A percentile compares a stretch with the other conserved stretches of the same genome.
Evolutionary conservation across 2,113 vertebrate genomes (phyloP).

Genomic region (Brevimyrus niger): DNA sequence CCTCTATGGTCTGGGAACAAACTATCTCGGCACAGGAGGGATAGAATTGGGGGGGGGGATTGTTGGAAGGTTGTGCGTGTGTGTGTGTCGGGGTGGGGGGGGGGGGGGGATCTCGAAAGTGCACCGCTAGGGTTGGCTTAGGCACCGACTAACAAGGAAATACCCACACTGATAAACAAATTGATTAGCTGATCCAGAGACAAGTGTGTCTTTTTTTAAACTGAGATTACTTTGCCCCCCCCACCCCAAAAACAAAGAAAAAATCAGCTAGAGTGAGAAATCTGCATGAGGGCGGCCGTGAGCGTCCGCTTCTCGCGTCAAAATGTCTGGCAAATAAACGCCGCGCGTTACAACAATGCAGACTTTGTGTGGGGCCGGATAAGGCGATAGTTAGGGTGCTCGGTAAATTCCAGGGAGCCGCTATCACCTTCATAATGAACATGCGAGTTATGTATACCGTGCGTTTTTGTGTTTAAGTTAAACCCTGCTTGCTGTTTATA

Average conservation of each 20-base stretch:
- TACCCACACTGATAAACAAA: constrained; percentile 45
- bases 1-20: constrained; percentile 56
- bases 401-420: background rate
- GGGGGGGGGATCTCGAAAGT: constrained; percentile 41
- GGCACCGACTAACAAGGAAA: constrained; percentile 41
- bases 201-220: constrained; percentile 8
- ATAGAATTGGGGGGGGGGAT: constrained; percentile 22
- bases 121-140: constrained; percentile 31
- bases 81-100: constrained; percentile 35
- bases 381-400: background rate
- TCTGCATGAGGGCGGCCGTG: background rate
- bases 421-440: background rate
- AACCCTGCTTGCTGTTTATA: background rate
- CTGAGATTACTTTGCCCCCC: constrained; percentile 6
- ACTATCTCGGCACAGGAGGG: constrained; percentile 36
- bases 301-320: background rate
- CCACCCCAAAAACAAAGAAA: background rate
- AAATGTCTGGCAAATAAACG: background rate
- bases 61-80: background rate
- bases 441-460: background rate
- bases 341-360: background rate
- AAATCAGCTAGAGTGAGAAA: background rate
- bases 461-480: background rate
- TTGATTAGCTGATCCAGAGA: constrained; percentile 44
- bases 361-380: background rate